Base-by-base conservation (phyloP, 2,888 invertebrate genomes). In the Netelia virgata region DNA sequence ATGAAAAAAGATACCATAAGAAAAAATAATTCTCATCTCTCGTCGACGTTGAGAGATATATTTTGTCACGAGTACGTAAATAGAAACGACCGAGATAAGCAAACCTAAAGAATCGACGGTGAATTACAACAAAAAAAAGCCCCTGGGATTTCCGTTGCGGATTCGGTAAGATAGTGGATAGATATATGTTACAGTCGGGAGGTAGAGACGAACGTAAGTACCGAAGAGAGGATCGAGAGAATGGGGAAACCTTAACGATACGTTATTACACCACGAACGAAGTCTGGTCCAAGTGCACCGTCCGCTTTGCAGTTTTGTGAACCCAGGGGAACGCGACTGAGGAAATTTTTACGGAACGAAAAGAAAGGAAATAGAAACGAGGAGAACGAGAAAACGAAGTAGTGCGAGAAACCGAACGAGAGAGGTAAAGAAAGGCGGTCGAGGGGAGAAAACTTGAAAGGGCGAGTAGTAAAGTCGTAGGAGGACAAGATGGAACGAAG, bases 261-360 rank as follows among this genome's bases (percentile, higher is more conserved):
- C 50, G n/a, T 68, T 43, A 18, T 53, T 57, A 16, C 3, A 18
- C 74, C 28, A 53, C 43, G 10, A 69, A 53, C 23, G 10, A 69
- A 53, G 61, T 50, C 69, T 50, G 61, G 59, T 69, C 61, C 59
- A 77, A 69, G 77, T 69, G 68, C 77, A 77, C 69, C 61, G 53
- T 61, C 61, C 69, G 69, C 59, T 77, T 77, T 77, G 61, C 76
- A 59, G 76, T 20, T 43, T 20, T 36, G 66, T 11, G 57, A 69
- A 36, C 64, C 63, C 68, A 63, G 50, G 79, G 75, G 69, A 74
- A 43, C 43, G n/a, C 53, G 63, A 79, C 50, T n/a, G 43, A 10
- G 64, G 28, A 69, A 61, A 43, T 14, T 14, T 11, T 23, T 18
- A 77, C 55, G 63, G 61, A 20, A 28, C 28, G 28, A 28, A 5